phyloP scores from a whole-genome alignment of 1,140 invertebrate species.

The Penaeus indicus region DNA sequence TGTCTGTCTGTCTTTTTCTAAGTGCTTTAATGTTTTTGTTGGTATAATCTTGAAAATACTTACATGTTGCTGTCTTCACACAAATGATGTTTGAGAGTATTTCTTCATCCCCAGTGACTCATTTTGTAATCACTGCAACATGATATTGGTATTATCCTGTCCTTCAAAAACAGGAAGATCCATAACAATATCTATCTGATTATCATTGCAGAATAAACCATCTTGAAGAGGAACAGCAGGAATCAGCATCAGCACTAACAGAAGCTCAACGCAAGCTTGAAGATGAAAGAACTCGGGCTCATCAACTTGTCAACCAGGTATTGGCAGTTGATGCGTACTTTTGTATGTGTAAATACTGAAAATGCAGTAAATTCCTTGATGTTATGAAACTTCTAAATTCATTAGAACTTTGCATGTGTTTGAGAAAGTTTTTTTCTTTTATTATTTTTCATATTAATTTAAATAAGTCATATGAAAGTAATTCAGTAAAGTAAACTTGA shows the following conservation, averaged over 20 bases:
- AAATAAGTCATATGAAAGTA: too few species aligned
- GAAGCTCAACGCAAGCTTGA: constrained; percentile 69
- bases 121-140: too few species aligned
- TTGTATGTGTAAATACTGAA: too few species aligned
- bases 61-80: neutral
- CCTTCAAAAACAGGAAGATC: neutral
- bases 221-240: constrained; percentile 68
- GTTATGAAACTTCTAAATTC: too few species aligned
- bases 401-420: too few species aligned
- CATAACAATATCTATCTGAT: neutral
- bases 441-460: too few species aligned
- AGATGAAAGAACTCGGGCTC: constrained; percentile 73
- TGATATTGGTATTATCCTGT: neutral
- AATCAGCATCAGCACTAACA: constrained; percentile 67
- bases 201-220: constrained; percentile 66
- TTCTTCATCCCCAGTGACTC: neutral
- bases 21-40: too few species aligned
- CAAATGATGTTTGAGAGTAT: constrained; percentile 18
- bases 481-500: too few species aligned
- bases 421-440: too few species aligned
- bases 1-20: too few species aligned
- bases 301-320: constrained; percentile 45
- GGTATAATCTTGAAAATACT: neutral
- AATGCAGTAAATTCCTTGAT: too few species aligned
- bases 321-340: too few species aligned